Evolutionary conservation across 2,113 vertebrate species (phyloP).

Genomic region (Sander vitreus): DNA sequence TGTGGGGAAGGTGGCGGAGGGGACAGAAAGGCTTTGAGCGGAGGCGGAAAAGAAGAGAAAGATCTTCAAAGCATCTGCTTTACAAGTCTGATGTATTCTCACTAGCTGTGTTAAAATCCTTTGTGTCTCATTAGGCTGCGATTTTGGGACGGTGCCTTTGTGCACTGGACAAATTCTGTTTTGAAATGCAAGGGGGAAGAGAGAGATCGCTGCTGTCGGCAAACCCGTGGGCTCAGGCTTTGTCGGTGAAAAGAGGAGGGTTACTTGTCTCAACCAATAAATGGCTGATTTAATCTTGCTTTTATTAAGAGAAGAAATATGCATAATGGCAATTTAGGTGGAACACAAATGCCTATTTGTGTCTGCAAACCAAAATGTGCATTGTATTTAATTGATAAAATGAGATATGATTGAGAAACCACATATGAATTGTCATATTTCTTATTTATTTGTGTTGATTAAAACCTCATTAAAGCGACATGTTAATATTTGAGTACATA

Average conservation of each 20-base stretch:
- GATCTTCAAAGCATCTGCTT: slow-evolving; percentile 80
- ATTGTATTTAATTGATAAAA: neutral
- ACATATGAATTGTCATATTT: neutral
- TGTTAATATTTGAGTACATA: neutral
- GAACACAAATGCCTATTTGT: neutral
- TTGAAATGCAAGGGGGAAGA: slow-evolving; percentile 73
- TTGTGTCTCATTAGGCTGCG: slow-evolving; percentile 79
- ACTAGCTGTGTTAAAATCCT: slow-evolving; percentile 73
- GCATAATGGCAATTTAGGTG: neutral
- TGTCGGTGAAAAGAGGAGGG: slow-evolving; percentile 47
- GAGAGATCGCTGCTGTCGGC: slow-evolving; percentile 28
- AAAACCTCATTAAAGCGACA: neutral
- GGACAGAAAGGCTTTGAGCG: slow-evolving; percentile 50
- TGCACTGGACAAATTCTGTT: slow-evolving; percentile 74
- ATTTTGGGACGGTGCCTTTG: slow-evolving; percentile 71
- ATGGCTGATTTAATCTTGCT: slow-evolving; percentile 7
- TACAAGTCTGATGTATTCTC: slow-evolving; percentile 77
- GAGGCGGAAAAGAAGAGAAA: slow-evolving; percentile 67
- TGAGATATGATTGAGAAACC: neutral
- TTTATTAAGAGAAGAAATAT: slow-evolving; percentile 8
- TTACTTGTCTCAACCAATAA: slow-evolving; percentile 41
- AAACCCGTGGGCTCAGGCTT: slow-evolving; percentile 50
- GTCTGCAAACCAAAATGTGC: neutral
- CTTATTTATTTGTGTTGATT: neutral
- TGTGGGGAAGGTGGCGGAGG: slow-evolving; percentile 63